phyloP scores from a whole-genome alignment of 2,113 vertebrate genomes.

The Neolamprologus falcicula region DNA sequence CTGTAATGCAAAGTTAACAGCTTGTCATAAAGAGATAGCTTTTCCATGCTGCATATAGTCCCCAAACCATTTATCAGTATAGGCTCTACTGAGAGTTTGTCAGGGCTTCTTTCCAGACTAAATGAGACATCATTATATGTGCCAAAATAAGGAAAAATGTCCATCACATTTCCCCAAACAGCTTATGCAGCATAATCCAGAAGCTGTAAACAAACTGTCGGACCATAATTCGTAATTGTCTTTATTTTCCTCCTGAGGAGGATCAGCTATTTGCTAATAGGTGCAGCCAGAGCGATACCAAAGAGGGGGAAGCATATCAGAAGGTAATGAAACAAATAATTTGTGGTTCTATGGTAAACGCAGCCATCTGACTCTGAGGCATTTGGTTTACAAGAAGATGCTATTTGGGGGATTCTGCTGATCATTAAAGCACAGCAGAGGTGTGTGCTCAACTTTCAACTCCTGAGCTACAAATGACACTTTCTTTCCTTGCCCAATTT shows the following conservation, averaged over 20 bases:
- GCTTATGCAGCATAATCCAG: neutral
- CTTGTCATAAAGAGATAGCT: neutral
- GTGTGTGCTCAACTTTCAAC: neutral
- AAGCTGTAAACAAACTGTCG: neutral
- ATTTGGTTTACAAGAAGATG: neutral
- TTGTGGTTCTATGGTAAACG: neutral
- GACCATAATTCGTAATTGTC: neutral
- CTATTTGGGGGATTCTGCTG: neutral
- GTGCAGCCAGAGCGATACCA: neutral
- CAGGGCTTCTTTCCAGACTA: neutral
- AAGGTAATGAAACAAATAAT: slow-evolving; percentile 13
- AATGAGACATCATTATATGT: neutral
- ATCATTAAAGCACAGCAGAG: neutral
- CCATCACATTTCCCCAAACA: neutral
- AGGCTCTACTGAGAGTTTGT: neutral
- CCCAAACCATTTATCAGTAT: neutral
- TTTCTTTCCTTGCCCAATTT: neutral
- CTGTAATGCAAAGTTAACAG: neutral
- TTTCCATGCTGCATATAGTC: neutral
- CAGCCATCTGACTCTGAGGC: neutral
- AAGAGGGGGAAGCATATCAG: neutral
- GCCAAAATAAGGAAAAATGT: neutral
- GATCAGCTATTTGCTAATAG: neutral
- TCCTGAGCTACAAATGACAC: neutral
- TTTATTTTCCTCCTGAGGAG: slow-evolving; percentile 2